Evolutionary conservation across 1,140 invertebrate genomes (phyloP).

Genomic region (Lucilia sericata): DNA sequence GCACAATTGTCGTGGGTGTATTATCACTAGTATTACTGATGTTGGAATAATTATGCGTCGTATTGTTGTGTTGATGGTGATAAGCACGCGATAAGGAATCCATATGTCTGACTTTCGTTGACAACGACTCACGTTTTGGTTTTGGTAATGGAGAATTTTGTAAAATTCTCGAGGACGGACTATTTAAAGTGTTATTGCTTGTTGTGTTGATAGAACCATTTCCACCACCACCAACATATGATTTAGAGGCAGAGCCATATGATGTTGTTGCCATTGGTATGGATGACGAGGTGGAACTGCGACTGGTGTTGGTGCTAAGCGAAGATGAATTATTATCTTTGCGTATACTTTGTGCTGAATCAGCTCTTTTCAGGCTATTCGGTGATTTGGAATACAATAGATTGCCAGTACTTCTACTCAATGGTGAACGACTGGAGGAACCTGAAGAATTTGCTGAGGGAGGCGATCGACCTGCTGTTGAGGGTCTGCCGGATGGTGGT

Average conservation of each 20-base stretch:
- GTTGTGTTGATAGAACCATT: conserved; percentile 51
- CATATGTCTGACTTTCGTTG: conserved; percentile 70
- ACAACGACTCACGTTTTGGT: conserved; percentile 74
- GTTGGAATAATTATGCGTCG: conserved; percentile 42
- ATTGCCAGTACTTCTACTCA: conserved; percentile 68
- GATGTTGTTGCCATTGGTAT: conserved; percentile 64
- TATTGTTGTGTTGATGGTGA: conserved; percentile 50
- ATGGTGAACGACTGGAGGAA: conserved; percentile 64
- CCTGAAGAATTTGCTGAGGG: conserved; percentile 65
- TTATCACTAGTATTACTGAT: conserved; percentile 46
- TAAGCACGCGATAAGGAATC: conserved; percentile 68
- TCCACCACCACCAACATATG: conserved; percentile 30
- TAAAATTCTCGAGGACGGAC: conserved; percentile 66
- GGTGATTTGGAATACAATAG: conserved; percentile 65
- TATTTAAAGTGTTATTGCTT: conserved; percentile 49
- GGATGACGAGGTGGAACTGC: conserved; percentile 64
- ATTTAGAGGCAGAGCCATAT: conserved; percentile 48
- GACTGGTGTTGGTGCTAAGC: conserved; percentile 62
- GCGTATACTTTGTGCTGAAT: conserved; percentile 69
- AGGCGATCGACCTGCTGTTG: conserved; percentile 60
- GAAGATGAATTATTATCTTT: conserved; percentile 61
- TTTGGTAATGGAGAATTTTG: conserved; percentile 69
- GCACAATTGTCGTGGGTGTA: conserved; percentile 34
- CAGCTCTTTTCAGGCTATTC: conserved; percentile 67
- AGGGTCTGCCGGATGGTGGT: conserved; percentile 69